Evolutionary conservation across 2,113 vertebrate species (phyloP).

Genomic region (Macrotis lagotis): DNA sequence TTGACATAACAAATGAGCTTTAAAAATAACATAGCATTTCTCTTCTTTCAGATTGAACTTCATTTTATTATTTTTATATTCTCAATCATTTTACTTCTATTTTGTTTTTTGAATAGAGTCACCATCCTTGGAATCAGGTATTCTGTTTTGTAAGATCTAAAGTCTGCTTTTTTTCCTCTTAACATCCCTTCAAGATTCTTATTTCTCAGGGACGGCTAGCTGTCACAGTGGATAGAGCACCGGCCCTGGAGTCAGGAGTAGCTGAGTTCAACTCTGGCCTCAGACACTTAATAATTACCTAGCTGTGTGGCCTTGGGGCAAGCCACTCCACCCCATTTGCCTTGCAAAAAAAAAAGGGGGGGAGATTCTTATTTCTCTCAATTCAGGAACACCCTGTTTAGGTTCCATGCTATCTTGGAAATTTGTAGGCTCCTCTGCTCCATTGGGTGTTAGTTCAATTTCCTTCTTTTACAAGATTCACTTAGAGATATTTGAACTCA

Average conservation of each 20-base stretch:
- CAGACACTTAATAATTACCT: too few species aligned
- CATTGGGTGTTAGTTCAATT: background rate
- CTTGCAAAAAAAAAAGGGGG: too few species aligned
- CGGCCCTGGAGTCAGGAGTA: too few species aligned
- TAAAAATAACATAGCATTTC: background rate
- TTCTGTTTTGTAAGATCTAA: background rate
- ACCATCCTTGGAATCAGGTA: background rate
- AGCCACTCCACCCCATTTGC: too few species aligned
- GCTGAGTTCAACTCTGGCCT: too few species aligned
- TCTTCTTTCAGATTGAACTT: background rate
- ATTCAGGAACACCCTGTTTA: background rate
- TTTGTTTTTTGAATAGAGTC: background rate
- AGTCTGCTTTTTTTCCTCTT: background rate
- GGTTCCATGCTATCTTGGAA: background rate
- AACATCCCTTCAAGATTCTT: too few species aligned
- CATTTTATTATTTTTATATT: background rate
- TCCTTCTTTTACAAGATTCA: background rate
- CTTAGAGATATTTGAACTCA: background rate
- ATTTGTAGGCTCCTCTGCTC: background rate
- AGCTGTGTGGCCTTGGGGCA: too few species aligned
- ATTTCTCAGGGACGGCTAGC: too few species aligned
- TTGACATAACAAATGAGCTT: background rate
- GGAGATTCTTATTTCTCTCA: background rate
- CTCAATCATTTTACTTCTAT: background rate
- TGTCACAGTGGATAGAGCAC: too few species aligned